Percentiles rank a stretch among this genome's conserved stretches.
These are phyloP conservation scores for Scaptomyza montana DNA, from an alignment of 1,140 invertebrate genomes.

Conservation along the genomic window DNA sequence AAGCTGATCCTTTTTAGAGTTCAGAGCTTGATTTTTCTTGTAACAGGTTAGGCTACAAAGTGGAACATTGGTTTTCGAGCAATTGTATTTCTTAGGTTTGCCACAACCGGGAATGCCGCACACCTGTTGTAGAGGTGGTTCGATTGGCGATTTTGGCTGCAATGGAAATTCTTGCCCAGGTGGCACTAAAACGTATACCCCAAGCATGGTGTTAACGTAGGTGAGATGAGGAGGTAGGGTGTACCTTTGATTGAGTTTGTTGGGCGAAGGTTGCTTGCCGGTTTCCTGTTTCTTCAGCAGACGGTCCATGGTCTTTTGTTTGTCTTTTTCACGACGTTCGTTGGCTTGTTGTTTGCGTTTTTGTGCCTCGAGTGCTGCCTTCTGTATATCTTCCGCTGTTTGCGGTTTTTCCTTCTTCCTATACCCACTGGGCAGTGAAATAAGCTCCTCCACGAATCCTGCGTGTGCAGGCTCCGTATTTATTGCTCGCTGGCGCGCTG, in stretches of 20 bases:
- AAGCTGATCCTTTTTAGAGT: not conserved
- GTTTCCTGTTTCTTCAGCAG: slow-evolving; percentile 96
- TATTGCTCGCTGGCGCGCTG: slow-evolving; percentile 95
- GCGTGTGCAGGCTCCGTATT: no score
- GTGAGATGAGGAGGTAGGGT: slow-evolving; percentile 88
- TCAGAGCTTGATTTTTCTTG: slow-evolving; percentile 86
- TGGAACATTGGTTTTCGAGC: slow-evolving; percentile 92
- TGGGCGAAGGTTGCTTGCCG: slow-evolving; percentile 89
- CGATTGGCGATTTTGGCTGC: slow-evolving; percentile 77
- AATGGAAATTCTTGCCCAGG: slow-evolving; percentile 89
- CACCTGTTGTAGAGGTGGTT: slow-evolving; percentile 84
- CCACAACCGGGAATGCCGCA: slow-evolving; percentile 90
- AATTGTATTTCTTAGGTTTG: slow-evolving; percentile 92
- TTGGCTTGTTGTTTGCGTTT: slow-evolving; percentile 96
- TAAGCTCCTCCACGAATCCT: slow-evolving; percentile 93
- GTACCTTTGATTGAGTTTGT: slow-evolving; percentile 86
- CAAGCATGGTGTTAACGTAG: slow-evolving; percentile 88
- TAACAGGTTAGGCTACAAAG: slow-evolving; percentile 92
- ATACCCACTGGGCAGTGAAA: slow-evolving; percentile 95
- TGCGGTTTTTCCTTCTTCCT: slow-evolving; percentile 94
- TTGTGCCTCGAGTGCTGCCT: slow-evolving; percentile 93
- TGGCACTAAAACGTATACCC: slow-evolving; percentile 89
- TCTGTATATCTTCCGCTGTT: slow-evolving; percentile 96
- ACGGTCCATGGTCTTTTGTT: slow-evolving; percentile 97
- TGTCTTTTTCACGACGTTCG: slow-evolving; percentile 97